Evolutionary conservation across 2,888 invertebrate genomes (phyloP), one percentile per base, ranked within the genome.

Genomic region (Rhyacophila evoluta): DNA sequence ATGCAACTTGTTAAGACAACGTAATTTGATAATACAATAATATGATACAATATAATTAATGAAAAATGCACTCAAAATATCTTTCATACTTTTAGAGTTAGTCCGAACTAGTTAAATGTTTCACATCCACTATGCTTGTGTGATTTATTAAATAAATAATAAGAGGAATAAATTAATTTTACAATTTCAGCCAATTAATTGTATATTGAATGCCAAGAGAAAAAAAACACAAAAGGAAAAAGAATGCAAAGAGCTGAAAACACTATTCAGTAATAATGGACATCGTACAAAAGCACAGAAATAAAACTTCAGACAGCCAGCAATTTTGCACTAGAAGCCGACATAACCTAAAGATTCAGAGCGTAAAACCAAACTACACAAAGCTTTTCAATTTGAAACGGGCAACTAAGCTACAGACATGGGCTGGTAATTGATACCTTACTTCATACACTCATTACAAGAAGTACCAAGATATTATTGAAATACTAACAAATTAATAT

Each of bases 201-300:
- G 2, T 33, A 19, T 55, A 55, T 19, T 55, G 2, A 55, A 55
- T 19, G 55, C 19, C 25, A 55, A 38, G 2, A 10, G 11, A 38
- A 6, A 38, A 11, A 38, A 38, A n/a, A 33, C n/a, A 39, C 12
- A 39, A 39, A 39, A 15, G 15, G 39, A 10, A 19, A 19, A 55
- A 55, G 55, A 55, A 25, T 6, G 19, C 83, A 36, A 70, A 79
- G 81, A 78, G 78, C 80, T 82, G 41, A 78, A 78, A 78, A 81
- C 81, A 72, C 27, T 8, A 11, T 69, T 68, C 67, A 77, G 3
- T 37, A 38, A 75, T 79, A 84, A 85, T 83, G 83, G 81, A 85
- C 85, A 85, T 86, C 85, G 85, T 85, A 85, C 85, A 85, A 85
- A 83, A 82, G 55, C 55, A 19, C 1, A 19, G 19, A 41, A 55